Base-by-base conservation (phyloP, 2,888 invertebrate genomes). In the Choristoneura rosaceana region DNA sequence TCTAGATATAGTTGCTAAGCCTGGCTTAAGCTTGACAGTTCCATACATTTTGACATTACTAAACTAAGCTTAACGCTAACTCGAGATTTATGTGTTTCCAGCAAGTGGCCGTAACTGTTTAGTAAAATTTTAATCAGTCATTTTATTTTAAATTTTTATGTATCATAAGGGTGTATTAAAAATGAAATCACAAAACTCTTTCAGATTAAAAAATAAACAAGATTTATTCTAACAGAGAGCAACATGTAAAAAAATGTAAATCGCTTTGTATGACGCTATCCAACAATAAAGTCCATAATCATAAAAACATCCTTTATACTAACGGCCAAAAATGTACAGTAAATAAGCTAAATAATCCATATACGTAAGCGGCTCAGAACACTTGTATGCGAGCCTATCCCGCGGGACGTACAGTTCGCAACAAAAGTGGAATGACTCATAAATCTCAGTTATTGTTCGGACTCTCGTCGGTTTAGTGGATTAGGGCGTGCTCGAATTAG, bases 401-500 rank as follows among this genome's bases (percentile, higher is more conserved):
- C 69, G 50, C 64, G 74, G 78, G 77, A 70, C 71, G 75, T 75
- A 76, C 78, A 76, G 74, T 75, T 71, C 71, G 74, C 74, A 78
- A 80, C 80, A 78, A 79, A 75, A 78, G 76, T 76, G 77, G 77
- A 75, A 81, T 80, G 77, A 78, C 79, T 77, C 80, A 78, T 78
- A 80, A 78, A 80, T 80, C 78, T 77, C 74, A 61, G 76, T 77
- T 79, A 81, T 77, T 79, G 77, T 80, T 77, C 74, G 69, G 76
- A 75, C 74, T 77, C 74, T 67, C 70, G 69, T 68, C 59, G 66
- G 68, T 74, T 70, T 70, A 70, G 62, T 63, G 71, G 66, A 70
- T 75, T 74, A 73, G 61, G 59, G 55, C 58, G 50, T 55, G 74
- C 64, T 67, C 71, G 64, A 71, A 75, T 69, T 69, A 63, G 64